Evolutionary conservation across 2,888 invertebrate genomes (phyloP).

Genomic region (Chromoteleia sp.): DNA sequence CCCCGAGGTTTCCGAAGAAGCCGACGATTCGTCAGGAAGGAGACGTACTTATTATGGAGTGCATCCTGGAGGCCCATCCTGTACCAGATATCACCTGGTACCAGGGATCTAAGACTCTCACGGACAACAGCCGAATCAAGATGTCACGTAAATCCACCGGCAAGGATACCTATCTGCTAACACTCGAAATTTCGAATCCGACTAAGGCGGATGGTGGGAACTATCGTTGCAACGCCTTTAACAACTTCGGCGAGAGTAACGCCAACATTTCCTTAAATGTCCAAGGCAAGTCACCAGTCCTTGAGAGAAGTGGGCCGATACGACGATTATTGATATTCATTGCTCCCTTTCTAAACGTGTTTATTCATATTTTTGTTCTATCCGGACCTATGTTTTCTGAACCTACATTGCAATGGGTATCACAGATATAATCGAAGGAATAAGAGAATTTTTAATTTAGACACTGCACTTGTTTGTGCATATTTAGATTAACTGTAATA

Average conservation of each 20-base stretch:
- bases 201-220: constrained; percentile 98
- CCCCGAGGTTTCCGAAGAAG: constrained; percentile 98
- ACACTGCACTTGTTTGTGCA: neutral
- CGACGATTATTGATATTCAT: constrained; percentile 51
- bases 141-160: constrained; percentile 95
- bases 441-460: constrained; percentile 46
- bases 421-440: constrained; percentile 30
- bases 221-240: constrained; percentile 99
- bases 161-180: constrained; percentile 94
- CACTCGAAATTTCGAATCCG: constrained; percentile 97
- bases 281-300: constrained; percentile 91
- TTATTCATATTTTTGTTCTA: constrained; percentile 28
- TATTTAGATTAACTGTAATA: neutral
- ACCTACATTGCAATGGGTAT: constrained; percentile 46
- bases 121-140: constrained; percentile 93
- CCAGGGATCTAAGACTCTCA: constrained; percentile 94
- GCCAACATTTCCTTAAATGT: constrained; percentile 99
- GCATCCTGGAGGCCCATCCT: constrained; percentile 97
- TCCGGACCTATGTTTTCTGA: neutral
- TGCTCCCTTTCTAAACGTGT: constrained; percentile 47
- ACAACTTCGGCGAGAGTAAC: constrained; percentile 99
- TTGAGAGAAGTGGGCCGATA: constrained; percentile 3
- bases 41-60: constrained; percentile 97
- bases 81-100: constrained; percentile 98
- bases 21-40: constrained; percentile 98